Evolutionary conservation across 1,140 invertebrate genomes (phyloP).

Genomic region (Drosophila ananassae): DNA sequence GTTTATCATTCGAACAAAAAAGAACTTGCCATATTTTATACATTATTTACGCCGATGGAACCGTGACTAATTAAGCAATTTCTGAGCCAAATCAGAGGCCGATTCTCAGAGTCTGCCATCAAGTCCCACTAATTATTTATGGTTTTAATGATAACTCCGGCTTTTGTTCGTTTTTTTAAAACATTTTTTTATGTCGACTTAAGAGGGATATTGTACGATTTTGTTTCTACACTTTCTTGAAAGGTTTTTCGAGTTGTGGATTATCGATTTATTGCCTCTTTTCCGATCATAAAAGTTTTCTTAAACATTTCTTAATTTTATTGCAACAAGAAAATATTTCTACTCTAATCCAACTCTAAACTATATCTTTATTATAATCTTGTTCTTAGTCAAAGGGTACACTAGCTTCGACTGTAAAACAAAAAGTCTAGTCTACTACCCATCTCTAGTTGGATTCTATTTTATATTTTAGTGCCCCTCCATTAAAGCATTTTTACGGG

Average conservation of each 20-base stretch:
- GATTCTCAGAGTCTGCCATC: conserved; percentile 29
- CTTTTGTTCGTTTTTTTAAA: conserved; percentile 52
- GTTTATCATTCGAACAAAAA: conserved; percentile 55
- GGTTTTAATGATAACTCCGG: conserved; percentile 68
- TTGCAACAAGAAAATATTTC: conserved; percentile 5
- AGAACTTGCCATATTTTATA: conserved; percentile 66
- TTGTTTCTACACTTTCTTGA: not conserved
- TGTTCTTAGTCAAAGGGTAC: conserved; percentile 14
- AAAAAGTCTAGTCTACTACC: not conserved
- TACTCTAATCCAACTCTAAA: conserved; percentile 7
- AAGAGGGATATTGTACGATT: not conserved
- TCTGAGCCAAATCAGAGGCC: conserved; percentile 58
- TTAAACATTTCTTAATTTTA: not conserved
- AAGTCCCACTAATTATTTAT: conserved; percentile 73
- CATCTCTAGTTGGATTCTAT: conserved; percentile 34
- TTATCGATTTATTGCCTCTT: too few species aligned
- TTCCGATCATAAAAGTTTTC: too few species aligned
- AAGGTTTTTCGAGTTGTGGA: not conserved
- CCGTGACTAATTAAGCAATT: conserved; percentile 80
- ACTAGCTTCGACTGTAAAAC: not conserved
- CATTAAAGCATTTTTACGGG: conserved; percentile 70
- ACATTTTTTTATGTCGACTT: conserved; percentile 21
- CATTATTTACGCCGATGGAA: conserved; percentile 67
- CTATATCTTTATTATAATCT: conserved; percentile 28
- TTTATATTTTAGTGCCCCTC: conserved; percentile 65